A percentile compares a stretch with the other conserved stretches of the same genome.
Evolutionary conservation across 2,113 vertebrate genomes (phyloP).

Genomic region (Hirundichthys speculiger): DNA sequence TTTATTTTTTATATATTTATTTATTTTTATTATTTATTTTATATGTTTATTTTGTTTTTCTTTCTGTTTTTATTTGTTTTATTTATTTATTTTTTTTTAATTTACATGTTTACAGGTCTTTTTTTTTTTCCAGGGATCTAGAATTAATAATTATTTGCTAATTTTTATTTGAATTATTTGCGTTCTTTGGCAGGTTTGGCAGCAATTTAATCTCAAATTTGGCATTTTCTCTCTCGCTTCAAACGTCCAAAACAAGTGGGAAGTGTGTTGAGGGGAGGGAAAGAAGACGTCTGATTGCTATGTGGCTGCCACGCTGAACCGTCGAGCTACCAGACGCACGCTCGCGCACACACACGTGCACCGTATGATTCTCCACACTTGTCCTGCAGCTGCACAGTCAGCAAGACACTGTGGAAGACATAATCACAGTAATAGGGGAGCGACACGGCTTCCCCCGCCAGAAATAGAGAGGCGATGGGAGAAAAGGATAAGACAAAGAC

Average conservation of each 20-base stretch:
- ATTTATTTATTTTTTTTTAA: too few relatives aligned
- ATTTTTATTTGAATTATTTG: too few relatives aligned
- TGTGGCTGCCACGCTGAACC: not conserved
- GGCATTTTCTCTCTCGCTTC: too few relatives aligned
- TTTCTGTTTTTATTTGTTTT: too few relatives aligned
- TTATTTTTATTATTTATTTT: too few relatives aligned
- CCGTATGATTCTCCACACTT: not conserved
- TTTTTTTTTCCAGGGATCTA: too few relatives aligned
- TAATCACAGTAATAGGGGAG: conserved; percentile 21
- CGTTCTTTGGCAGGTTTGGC: too few relatives aligned
- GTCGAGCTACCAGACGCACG: not conserved
- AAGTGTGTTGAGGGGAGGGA: not conserved
- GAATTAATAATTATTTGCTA: too few relatives aligned
- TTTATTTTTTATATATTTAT: too few relatives aligned
- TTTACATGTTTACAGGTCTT: too few relatives aligned
- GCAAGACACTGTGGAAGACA: conserved; percentile 27
- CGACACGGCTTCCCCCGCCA: conserved; percentile 15
- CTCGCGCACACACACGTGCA: not conserved
- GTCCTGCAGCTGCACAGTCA: not conserved
- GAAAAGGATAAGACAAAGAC: conserved; percentile 46
- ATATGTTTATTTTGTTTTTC: too few relatives aligned
- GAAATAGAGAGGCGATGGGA: conserved; percentile 20
- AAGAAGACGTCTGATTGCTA: not conserved
- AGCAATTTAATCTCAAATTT: too few relatives aligned
- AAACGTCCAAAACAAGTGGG: conserved; percentile 1